Evolutionary conservation across 2,797 vertebrate species (phyloP), one percentile per base, ranked within the genome.

Genomic region (Lutjanus argentimaculatus): DNA sequence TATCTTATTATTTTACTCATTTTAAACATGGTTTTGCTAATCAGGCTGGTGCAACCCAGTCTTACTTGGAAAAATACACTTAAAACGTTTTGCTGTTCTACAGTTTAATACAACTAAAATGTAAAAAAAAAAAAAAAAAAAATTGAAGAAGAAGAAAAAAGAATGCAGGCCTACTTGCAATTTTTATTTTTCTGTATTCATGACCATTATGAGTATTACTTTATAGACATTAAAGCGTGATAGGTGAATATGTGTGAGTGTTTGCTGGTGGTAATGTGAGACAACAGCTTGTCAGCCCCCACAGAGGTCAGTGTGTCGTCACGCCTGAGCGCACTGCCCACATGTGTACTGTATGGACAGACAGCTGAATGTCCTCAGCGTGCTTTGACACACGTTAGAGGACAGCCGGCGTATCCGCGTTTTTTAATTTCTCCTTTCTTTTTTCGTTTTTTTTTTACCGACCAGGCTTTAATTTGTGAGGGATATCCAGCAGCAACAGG

Each of bases 291-390:
- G 36, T 17, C 48, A n/a, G 67, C 67, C 79, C 80, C 72, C 72
- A 0, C 73, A 64, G 86, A 86, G 92, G 89, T 92, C 90, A 88
- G 82, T 55, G 14, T 87, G 90, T 88, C 86, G 82, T 79, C 84
- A 79, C 21, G 83, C 61, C 70, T 25, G 76, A 71, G 82, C 64
- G 79, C 85, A 76, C 88, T 67, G 85, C 80, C 79, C 86, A 86
- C 85, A 85, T 88, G 84, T 79, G 84, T 17, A 59, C 63, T 22
- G 74, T 68, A 12, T 59, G 72, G 68, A 83, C 85, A 89, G 86
- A 83, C 85, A 89, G 86, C 90, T 88, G 87, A 84, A 11, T 58
- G 85, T 84, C 74, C 78, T 49, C 86, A 70, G 68, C 72, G 13
- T 17, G 59, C 65, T 55, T 10, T 68, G 25, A 57, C 83, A 83